A percentile compares a stretch with the other conserved stretches of the same genome.
phyloP scores from a whole-genome alignment of 37 sponge, comb jelly and placozoan genomes.

The Cliona cf. orientalis region DNA sequence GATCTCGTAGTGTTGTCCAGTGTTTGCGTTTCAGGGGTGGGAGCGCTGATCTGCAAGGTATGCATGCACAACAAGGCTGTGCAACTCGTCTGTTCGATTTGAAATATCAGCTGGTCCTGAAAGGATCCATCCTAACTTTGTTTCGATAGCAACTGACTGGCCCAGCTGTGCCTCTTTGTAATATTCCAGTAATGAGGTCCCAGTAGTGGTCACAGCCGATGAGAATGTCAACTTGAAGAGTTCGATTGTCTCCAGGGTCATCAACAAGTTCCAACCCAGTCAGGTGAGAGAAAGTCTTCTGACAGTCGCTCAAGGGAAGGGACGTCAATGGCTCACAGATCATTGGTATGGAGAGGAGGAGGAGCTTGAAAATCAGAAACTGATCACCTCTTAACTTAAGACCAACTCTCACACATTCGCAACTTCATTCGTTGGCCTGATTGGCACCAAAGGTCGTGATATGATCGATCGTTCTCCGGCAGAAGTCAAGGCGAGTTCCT shows the following conservation, averaged over 20 bases:
- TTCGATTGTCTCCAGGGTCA: not conserved
- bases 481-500: not conserved
- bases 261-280: constrained; percentile 22
- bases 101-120: constrained; percentile 27
- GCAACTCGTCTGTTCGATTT: not conserved
- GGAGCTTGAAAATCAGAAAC: not conserved
- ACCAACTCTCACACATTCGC: constrained; percentile 25
- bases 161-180: constrained; percentile 21
- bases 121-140: constrained; percentile 30
- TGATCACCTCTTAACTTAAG: constrained; percentile 5
- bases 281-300: constrained; percentile 12
- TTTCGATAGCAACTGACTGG: constrained; percentile 22
- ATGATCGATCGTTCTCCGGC: constrained; percentile 7
- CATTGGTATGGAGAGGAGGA: constrained; percentile 20
- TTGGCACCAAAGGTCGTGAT: constrained; percentile 33
- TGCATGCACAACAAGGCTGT: constrained; percentile 19
- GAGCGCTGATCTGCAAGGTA: not conserved
- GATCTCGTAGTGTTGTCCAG: constrained; percentile 12
- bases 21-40: not conserved
- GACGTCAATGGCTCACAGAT: constrained; percentile 42
- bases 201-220: constrained; percentile 35
- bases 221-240: constrained; percentile 10
- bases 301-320: not conserved
- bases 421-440: not conserved
- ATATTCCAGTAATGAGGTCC: constrained; percentile 24